Percentiles rank a stretch among this genome's conserved stretches.
These are phyloP conservation scores for Troides helena DNA, from an alignment of 2,888 invertebrate genomes.

Conservation along the genomic window DNA sequence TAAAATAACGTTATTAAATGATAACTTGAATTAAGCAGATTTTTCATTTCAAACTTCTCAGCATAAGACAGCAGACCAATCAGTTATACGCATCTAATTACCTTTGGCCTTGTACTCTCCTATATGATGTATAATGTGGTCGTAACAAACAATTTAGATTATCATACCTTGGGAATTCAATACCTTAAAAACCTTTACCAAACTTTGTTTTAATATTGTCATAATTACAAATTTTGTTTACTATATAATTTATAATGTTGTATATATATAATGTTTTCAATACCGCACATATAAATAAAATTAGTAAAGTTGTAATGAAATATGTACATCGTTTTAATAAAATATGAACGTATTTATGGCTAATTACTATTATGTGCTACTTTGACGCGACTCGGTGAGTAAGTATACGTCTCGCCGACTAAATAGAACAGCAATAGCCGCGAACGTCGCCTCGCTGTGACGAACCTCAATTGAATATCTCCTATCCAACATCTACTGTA, in stretches of 20 bases:
- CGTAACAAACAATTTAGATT: background rate
- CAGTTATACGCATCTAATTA: no score
- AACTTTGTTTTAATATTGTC: background rate
- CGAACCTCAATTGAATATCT: conserved; percentile 42
- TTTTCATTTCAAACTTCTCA: no score
- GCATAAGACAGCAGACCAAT: no score
- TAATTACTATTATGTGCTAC: conserved; percentile 46
- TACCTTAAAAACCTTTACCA: background rate
- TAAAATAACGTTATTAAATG: no score
- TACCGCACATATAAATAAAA: no score
- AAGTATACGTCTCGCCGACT: conserved; percentile 38
- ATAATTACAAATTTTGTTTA: background rate
- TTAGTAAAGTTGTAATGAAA: background rate
- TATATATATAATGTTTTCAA: no score
- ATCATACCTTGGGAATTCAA: background rate
- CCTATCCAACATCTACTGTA: conserved; percentile 31
- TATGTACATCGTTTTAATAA: background rate
- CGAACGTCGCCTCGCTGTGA: conserved; percentile 38
- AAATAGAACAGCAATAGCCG: conserved; percentile 26
- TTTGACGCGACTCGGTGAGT: conserved; percentile 14
- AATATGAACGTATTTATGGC: conserved; percentile 58
- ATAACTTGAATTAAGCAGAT: no score
- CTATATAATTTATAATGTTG: no score
- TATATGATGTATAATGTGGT: background rate
- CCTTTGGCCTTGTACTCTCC: no score